These are phyloP conservation scores for Paracanthobrama guichenoti DNA, from an alignment of 2,113 vertebrate species.

Conservation along the genomic window DNA sequence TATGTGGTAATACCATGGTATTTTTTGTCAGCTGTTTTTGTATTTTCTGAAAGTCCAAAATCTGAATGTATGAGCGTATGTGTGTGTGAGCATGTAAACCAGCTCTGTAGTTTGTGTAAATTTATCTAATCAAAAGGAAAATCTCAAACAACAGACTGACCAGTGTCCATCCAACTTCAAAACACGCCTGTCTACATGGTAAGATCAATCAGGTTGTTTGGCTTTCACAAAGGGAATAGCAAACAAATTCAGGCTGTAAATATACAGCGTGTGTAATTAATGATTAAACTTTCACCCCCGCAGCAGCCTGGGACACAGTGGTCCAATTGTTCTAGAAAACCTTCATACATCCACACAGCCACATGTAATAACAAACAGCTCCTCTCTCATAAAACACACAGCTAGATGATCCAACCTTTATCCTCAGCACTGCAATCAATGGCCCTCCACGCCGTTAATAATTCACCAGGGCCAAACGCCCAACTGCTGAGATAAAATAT, in stretches of 20 bases:
- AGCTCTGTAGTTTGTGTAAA: background rate
- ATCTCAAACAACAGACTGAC: background rate
- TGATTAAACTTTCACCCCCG: constrained; percentile 41
- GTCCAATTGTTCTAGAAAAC: constrained; percentile 22
- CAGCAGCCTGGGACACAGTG: background rate
- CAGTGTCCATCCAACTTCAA: constrained; percentile 3
- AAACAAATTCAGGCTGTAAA: constrained; percentile 35
- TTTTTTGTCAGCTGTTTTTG: background rate
- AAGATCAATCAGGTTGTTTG: background rate
- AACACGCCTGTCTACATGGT: background rate
- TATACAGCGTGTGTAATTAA: constrained; percentile 22
- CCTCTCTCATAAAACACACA: constrained; percentile 45
- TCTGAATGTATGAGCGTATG: background rate
- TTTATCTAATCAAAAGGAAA: background rate
- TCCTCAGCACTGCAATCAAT: constrained; percentile 63
- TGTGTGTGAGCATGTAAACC: background rate
- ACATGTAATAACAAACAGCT: background rate
- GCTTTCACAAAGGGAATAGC: constrained; percentile 19
- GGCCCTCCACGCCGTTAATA: constrained; percentile 79
- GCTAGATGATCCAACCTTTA: constrained; percentile 66
- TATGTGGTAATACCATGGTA: background rate
- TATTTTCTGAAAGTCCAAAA: background rate
- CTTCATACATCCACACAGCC: constrained; percentile 6
- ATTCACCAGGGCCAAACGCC: constrained; percentile 74
- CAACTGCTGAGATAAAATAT: constrained; percentile 37